These are phyloP conservation scores for Centropyge bicolor DNA, from an alignment of 2,797 vertebrate species.

Conservation along the genomic window DNA sequence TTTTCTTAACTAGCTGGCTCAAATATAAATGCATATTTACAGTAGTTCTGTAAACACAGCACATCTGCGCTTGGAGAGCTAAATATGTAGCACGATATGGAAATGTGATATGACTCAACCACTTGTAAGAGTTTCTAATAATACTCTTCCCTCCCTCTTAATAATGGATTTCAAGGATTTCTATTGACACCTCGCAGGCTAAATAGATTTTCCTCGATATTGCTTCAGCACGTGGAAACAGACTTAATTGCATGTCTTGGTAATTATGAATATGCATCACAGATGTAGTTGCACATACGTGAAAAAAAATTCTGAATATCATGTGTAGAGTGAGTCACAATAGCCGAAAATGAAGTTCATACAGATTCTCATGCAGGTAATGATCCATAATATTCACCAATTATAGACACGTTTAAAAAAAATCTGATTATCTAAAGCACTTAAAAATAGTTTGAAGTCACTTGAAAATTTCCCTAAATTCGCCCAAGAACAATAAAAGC, in stretches of 20 bases:
- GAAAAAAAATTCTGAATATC: neutral
- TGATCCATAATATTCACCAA: neutral
- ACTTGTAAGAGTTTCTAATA: neutral
- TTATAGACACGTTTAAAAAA: neutral
- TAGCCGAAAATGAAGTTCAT: neutral
- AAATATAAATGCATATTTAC: conserved; percentile 56
- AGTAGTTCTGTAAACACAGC: conserved; percentile 37
- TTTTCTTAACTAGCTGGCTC: conserved; percentile 10
- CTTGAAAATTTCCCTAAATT: neutral
- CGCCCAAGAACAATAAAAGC: neutral
- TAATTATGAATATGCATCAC: neutral
- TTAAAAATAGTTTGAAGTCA: neutral
- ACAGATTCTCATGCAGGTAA: neutral
- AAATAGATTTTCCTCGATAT: neutral
- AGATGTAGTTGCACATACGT: neutral
- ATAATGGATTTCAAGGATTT: neutral
- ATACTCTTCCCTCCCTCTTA: neutral
- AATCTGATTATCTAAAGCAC: neutral
- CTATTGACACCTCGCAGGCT: neutral
- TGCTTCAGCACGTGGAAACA: neutral
- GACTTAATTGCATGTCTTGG: neutral
- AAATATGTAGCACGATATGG: conserved; percentile 30
- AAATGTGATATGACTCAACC: conserved; percentile 42
- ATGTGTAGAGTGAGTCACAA: neutral
- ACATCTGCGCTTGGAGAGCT: conserved; percentile 21